Conservation (phyloP, 2,113 vertebrate species). For the Elachura formosa region DNA sequence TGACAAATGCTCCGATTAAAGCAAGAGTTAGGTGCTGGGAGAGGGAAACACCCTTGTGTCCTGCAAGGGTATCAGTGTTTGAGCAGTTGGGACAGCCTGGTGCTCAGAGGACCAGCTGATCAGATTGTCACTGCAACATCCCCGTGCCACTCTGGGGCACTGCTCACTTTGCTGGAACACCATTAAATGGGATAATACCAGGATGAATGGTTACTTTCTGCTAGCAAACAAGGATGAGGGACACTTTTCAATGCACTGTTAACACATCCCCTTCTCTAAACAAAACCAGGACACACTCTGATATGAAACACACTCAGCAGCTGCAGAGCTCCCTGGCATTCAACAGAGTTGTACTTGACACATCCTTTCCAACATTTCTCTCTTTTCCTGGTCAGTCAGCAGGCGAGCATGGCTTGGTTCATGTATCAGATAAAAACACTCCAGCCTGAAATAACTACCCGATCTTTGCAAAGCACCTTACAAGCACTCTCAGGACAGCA, state of each 20-base stretch:
- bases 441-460: background rate
- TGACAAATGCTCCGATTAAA: conserved; percentile 15
- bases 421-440: background rate
- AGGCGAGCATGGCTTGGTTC: background rate
- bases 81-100: background rate
- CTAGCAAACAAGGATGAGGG: background rate
- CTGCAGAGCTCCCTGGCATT: background rate
- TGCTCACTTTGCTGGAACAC: background rate
- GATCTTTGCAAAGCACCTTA: background rate
- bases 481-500: background rate
- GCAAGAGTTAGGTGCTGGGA: background rate
- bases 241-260: background rate
- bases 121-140: background rate
- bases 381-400: background rate
- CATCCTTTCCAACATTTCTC: background rate
- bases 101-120: background rate
- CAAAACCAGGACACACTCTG: background rate
- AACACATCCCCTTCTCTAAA: background rate
- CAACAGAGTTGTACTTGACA: background rate
- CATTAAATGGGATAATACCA: background rate
- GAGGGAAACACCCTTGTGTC: background rate
- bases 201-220: background rate
- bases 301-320: background rate
- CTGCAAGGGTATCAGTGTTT: background rate
- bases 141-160: background rate